Evolutionary conservation across 2,888 invertebrate species (phyloP).

Genomic region (Scaptodrosophila latifasciaeformis): DNA sequence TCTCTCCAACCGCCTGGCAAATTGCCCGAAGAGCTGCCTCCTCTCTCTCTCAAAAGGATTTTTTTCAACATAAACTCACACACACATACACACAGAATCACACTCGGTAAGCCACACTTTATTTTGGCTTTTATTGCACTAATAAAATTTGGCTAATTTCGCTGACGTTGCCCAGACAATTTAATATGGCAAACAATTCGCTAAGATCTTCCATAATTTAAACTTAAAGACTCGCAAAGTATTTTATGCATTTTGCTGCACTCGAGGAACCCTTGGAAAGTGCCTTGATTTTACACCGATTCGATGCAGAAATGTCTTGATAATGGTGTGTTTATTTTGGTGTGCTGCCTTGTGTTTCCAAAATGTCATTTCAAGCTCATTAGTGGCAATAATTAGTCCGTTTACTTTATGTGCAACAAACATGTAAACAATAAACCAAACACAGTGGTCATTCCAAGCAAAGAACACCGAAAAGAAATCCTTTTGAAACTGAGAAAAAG

Average conservation of each 20-base stretch:
- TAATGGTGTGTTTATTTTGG: too few relatives aligned
- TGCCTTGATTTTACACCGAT: too few relatives aligned
- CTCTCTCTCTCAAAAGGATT: too few relatives aligned
- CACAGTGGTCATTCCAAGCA: too few relatives aligned
- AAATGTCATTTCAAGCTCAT: conserved; percentile 69
- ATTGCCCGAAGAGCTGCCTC: too few relatives aligned
- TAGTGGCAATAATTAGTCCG: conserved; percentile 65
- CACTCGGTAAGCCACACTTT: not conserved
- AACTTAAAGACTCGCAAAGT: not conserved
- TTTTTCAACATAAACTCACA: not conserved
- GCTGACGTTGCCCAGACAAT: conserved; percentile 52
- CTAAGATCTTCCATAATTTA: not conserved
- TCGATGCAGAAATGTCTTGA: too few relatives aligned
- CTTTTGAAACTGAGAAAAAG: too few relatives aligned
- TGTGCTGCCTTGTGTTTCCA: conserved; percentile 24
- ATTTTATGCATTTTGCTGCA: conserved; percentile 5
- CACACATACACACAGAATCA: not conserved
- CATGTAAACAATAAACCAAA: conserved; percentile 20
- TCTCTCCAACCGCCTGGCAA: too few relatives aligned
- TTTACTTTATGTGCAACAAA: conserved; percentile 59
- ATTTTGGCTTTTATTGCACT: conserved; percentile 21
- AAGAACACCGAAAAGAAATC: too few relatives aligned
- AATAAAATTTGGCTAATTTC: conserved; percentile 55
- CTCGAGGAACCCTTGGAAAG: not conserved
- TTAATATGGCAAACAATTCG: conserved; percentile 16